These are phyloP conservation scores for Salvelinus alpinus DNA, from an alignment of 2,113 vertebrate genomes.

Conservation along the genomic window DNA sequence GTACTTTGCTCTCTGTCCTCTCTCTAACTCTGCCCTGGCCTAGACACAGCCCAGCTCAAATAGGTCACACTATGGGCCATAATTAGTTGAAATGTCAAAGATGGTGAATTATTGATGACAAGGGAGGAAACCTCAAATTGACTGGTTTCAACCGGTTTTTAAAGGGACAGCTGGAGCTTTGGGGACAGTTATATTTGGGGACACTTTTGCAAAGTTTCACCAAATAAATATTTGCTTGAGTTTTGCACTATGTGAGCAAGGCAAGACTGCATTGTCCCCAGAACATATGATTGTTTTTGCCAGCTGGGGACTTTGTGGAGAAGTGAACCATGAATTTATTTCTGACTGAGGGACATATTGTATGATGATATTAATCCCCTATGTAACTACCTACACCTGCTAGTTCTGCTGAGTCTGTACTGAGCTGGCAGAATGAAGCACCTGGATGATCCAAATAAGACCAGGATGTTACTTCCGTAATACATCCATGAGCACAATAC, in stretches of 20 bases:
- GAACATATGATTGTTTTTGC: background rate
- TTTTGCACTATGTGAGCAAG: background rate
- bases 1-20: background rate
- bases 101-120: conserved; percentile 77
- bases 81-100: conserved; percentile 78
- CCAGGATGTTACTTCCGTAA: background rate
- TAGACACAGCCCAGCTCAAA: conserved; percentile 58
- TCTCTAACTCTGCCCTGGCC: background rate
- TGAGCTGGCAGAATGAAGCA: background rate
- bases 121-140: conserved; percentile 61
- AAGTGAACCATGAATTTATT: too few relatives aligned
- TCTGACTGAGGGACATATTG: background rate
- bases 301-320: background rate
- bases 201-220: too few relatives aligned
- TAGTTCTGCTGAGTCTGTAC: conserved; percentile 20
- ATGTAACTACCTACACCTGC: background rate
- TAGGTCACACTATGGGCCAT: conserved; percentile 69
- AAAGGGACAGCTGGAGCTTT: conserved; percentile 63
- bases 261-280: background rate
- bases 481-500: background rate
- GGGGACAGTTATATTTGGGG: background rate
- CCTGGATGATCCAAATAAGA: conserved; percentile 1
- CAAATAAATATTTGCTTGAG: too few relatives aligned
- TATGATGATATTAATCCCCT: background rate
- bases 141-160: conserved; percentile 45